These are phyloP conservation scores for Poeciliopsis retropinna DNA, from an alignment of 2,113 vertebrate genomes.

Conservation along the genomic window DNA sequence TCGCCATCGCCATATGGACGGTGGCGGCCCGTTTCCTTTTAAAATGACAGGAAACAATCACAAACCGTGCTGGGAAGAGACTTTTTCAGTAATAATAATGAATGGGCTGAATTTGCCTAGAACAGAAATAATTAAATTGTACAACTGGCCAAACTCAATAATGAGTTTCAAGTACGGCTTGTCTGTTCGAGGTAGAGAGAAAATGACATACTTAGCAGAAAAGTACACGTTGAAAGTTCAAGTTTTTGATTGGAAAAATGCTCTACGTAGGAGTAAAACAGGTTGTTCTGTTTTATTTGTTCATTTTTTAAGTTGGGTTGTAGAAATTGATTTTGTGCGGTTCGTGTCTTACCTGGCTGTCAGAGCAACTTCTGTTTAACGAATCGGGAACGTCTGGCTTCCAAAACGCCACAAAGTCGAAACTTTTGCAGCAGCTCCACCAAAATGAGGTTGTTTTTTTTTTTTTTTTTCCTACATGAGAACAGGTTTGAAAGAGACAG, in stretches of 20 bases:
- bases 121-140: background rate
- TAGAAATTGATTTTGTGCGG: no score
- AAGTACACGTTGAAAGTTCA: background rate
- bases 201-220: background rate
- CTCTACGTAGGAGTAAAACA: background rate
- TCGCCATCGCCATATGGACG: slow-evolving; percentile 44
- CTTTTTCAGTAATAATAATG: background rate
- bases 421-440: no score
- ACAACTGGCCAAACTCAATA: background rate
- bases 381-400: no score
- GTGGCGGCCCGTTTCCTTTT: slow-evolving; percentile 9
- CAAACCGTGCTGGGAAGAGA: slow-evolving; percentile 4
- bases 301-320: no score
- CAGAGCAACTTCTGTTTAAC: background rate
- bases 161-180: no score
- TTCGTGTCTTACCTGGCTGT: background rate
- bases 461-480: no score
- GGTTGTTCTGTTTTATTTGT: background rate
- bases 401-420: no score
- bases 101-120: background rate
- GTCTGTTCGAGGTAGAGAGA: background rate
- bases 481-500: no score
- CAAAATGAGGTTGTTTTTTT: no score
- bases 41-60: slow-evolving; percentile 16
- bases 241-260: background rate